Percentiles rank a stretch among this genome's conserved stretches.
These are phyloP conservation scores for Polymixis flavicincta DNA, from an alignment of 2,888 invertebrate genomes.

Conservation along the genomic window DNA sequence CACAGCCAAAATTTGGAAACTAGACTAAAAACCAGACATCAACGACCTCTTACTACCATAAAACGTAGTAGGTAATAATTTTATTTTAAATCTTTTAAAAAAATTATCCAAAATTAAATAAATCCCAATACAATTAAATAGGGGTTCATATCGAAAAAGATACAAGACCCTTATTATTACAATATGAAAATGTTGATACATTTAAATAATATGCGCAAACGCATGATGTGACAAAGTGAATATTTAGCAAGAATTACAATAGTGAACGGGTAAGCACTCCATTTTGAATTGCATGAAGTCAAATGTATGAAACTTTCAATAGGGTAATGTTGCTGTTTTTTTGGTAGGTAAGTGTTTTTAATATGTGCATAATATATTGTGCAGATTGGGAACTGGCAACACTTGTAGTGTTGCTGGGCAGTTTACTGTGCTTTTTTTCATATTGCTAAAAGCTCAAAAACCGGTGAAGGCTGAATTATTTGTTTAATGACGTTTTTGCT, in stretches of 20 bases:
- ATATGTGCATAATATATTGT: conserved; percentile 28
- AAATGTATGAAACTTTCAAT: conserved; percentile 58
- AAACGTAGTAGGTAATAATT: neutral
- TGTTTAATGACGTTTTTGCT: neutral
- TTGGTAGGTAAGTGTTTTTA: conserved; percentile 11
- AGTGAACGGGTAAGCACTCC: conserved; percentile 44
- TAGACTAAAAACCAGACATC: neutral
- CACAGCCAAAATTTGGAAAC: neutral
- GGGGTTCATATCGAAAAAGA: neutral
- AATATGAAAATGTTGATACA: conserved; percentile 53
- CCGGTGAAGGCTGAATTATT: neutral
- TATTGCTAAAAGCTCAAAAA: neutral
- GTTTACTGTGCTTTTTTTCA: neutral
- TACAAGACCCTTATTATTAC: conserved; percentile 45
- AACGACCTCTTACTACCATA: neutral
- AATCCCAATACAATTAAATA: neutral
- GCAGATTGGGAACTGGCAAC: neutral
- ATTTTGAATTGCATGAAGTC: conserved; percentile 58
- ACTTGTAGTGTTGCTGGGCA: neutral
- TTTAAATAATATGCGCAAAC: conserved; percentile 64
- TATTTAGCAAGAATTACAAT: conserved; percentile 57
- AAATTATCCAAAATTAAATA: neutral
- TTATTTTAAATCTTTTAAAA: neutral
- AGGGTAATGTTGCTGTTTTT: conserved; percentile 40
- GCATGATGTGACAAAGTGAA: conserved; percentile 54